Conservation (phyloP, 1,140 invertebrate genomes). For the Drosophila erecta region DNA sequence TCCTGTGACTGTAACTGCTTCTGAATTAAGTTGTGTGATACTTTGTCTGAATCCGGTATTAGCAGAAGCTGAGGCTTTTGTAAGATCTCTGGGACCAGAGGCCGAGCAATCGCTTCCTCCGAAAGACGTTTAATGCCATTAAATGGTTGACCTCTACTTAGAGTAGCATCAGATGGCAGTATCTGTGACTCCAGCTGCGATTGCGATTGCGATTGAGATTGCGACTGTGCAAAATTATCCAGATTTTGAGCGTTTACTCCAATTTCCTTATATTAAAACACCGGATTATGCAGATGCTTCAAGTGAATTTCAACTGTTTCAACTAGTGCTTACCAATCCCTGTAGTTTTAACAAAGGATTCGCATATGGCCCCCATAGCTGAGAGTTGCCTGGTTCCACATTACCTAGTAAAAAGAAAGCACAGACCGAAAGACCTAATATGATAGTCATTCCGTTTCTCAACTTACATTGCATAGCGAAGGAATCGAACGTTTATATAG, state of each 20-base stretch:
- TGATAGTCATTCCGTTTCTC: background rate
- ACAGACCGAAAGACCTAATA: background rate
- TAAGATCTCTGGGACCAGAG: background rate
- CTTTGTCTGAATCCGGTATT: no score
- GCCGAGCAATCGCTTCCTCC: background rate
- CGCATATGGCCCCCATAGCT: no score
- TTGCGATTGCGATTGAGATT: background rate
- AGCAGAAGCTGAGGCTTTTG: no score
- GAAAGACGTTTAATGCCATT: no score
- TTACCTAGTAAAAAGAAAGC: background rate
- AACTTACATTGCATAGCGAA: background rate
- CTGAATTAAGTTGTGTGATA: background rate
- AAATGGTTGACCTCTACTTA: no score
- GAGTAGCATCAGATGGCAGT: background rate
- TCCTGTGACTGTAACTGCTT: background rate
- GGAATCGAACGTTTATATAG: conserved; percentile 17
- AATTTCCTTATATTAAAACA: background rate
- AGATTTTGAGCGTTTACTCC: no score
- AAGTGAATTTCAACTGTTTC: background rate
- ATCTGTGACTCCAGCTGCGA: background rate
- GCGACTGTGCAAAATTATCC: background rate
- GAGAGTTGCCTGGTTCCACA: no score
- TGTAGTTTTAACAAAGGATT: background rate
- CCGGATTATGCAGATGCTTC: background rate
- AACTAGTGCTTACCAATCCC: background rate